Base-by-base conservation (phyloP, 2,797 vertebrate species). In the Phoeniculus purpureus region DNA sequence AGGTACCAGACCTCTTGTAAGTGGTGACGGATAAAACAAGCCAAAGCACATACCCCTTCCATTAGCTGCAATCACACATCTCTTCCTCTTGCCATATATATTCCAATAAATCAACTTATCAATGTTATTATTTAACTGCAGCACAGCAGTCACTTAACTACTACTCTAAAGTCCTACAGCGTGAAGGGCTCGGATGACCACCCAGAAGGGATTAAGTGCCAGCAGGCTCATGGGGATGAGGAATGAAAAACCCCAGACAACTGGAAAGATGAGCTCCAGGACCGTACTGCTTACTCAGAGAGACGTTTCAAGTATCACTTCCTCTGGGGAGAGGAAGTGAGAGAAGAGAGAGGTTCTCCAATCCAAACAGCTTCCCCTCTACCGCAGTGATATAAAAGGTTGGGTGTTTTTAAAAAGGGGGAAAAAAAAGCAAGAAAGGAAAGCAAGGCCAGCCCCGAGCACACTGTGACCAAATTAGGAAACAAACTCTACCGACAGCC, bases 401-500 rank as follows among this genome's bases (percentile, higher is more conserved):
- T 85, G 80, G 70, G 81, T 87, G 82, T 82, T 94, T 94, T 92
- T 81, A 90, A 81, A 72, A 82, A 68, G 43, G 43, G 37, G 43
- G 43, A 45, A 27, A 74, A 71, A 52, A 71, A 47, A 61, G 20
- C 3, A 47, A 77, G 72, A 93, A 95, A 96, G 84, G 87, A 93
- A 96, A 95, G 95, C 95, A 96, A 95, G 95, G 90, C 87, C 87
- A 94, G 95, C 87, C 87, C 65, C 65, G 73, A 96, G 86, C 92
- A 95, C 15, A 52, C 71, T 87, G 93, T 97, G 97, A 97, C 97
- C 97, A 98, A 98, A 98, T 98, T 98, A 97, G 97, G 97, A 97
- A 98, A 87, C 62, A 94, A 96, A 91, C 71, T 87, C 91, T 83
- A 89, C 88, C 66, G 65, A 84, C 86, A 90, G 92, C 80, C 91